Base-by-base conservation (phyloP, 2,113 vertebrate genomes). In the Vombatus ursinus region DNA sequence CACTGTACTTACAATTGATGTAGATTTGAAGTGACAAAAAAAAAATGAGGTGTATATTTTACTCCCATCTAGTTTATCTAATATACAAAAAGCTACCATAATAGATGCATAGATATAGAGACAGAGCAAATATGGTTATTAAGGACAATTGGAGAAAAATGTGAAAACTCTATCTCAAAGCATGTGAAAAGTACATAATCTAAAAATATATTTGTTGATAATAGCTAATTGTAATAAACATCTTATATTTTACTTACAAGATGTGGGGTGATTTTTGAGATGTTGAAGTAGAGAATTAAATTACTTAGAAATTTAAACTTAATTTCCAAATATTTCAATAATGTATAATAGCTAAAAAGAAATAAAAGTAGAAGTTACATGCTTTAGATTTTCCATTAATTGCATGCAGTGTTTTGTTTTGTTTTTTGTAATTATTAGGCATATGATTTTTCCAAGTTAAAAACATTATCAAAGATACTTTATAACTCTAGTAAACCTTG, bases 351-450 rank as follows among this genome's bases (percentile, higher is more conserved):
- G 11, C 10, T 61, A 93, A 28, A 94, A 95, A 95, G 48, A 54
- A 57, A 3, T 0, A 90, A 89, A 84, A 23, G 52, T 51, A 52
- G 68, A 77, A 50, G 25, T 89, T 93, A n/a, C 28, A 26, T 90
- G 94, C 51, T 90, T 50, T 94, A 91, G 53, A 3, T 9, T 84
- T 44, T 22, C 68, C 16, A 84, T 44, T 84, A 84, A 44, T 84
- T 84, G 19, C n/a, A n/a, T 44, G 19, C 68, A 23, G 52, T 26
- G 22, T 57, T 92, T 50, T 92, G 53, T 52, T 52, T 90, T 90
- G 23, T 57, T 93, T 53, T 92, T 94, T 89, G 93, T 16, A 89
- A 77, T 14, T 50, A 4, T 91, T 94, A 51, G 26, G 94, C 90
- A 94, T 48, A 1, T 61, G 61, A n/a, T 44, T 77, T 77, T 77